Percentiles rank a stretch among this genome's conserved stretches.
These are phyloP conservation scores for Tetragnatha montana DNA, from an alignment of 2,888 invertebrate species.

Conservation along the genomic window DNA sequence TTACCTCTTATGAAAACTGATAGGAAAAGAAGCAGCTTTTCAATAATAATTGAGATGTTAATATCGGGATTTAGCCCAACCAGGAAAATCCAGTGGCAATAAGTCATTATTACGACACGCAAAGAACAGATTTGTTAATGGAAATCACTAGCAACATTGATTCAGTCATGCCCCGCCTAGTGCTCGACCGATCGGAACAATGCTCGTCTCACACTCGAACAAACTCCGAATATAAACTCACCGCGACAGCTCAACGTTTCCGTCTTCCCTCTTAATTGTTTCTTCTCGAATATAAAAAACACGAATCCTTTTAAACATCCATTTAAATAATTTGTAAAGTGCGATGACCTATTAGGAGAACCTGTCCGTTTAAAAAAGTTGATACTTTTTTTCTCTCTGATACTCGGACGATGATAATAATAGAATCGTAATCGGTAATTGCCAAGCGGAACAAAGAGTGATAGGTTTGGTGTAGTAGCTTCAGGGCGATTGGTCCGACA, in stretches of 20 bases:
- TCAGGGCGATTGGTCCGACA: constrained; percentile 5
- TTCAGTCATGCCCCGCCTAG: neutral
- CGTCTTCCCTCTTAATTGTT: neutral
- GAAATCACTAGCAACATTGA: neutral
- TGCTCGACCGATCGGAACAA: neutral
- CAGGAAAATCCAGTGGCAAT: too few species aligned
- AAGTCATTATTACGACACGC: neutral
- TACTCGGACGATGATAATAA: constrained; percentile 27
- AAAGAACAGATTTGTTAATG: neutral
- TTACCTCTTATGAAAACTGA: too few species aligned
- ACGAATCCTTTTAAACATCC: neutral
- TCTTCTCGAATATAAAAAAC: neutral
- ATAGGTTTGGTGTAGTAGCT: constrained; percentile 27
- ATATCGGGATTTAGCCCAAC: too few species aligned
- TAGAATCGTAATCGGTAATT: constrained; percentile 36
- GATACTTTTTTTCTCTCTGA: neutral
- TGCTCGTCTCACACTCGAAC: neutral
- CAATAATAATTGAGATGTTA: too few species aligned
- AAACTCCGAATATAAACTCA: neutral
- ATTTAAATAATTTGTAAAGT: neutral
- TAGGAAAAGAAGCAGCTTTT: too few species aligned
- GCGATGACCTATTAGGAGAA: neutral
- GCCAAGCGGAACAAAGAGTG: constrained; percentile 33
- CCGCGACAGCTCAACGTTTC: neutral
- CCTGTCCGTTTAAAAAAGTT: neutral